Evolutionary conservation across 2,113 vertebrate genomes (phyloP), one percentile per base, ranked within the genome.

Genomic region (Merops nubicus): DNA sequence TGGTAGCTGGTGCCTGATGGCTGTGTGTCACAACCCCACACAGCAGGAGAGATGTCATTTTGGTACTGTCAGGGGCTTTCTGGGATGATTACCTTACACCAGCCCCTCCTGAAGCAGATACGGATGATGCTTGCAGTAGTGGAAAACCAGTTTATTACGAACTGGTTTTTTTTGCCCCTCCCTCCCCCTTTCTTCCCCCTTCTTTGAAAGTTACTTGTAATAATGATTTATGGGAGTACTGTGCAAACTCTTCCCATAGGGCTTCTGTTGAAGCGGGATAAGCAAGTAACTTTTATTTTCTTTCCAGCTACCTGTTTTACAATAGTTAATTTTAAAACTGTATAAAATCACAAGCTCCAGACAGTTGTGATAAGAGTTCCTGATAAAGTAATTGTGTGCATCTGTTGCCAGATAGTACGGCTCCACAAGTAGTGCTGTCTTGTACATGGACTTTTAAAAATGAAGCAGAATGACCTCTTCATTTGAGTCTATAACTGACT

Each of bases 321-420:
- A 45, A 48, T 13, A 83, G 45, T 43, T 91, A 85, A 77, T 92
- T 88, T 29, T 65, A 62, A 91, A 94, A 85, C 65, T 20, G 2
- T 53, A 23, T 63, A 50, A 88, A 83, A 73, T 88, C n/a, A 53
- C 8, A 7, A 69, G 70, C 70, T 96, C n/a, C 36, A 85, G 84
- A 68, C 54, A n/a, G 19, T 38, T 87, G 57, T 85, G 82, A 83
- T 89, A 90, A 88, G 63, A 65, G 8, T 26, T 89, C 26, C 43
- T 56, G 83, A 86, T 92, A 74, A 91, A 95, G 54, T 74, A 69
- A 47, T 81, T 92, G 50, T 40, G 67, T 69, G 45, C 33, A 54
- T 88, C 68, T 86, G 33, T 59, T 92, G 72, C 79, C 94, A 91
- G 59, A 80, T 90, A 59, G 85, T 76, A 85, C 93, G 91, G 47